phyloP scores from a whole-genome alignment of 2,797 vertebrate species.

The Lutjanus argentimaculatus region DNA sequence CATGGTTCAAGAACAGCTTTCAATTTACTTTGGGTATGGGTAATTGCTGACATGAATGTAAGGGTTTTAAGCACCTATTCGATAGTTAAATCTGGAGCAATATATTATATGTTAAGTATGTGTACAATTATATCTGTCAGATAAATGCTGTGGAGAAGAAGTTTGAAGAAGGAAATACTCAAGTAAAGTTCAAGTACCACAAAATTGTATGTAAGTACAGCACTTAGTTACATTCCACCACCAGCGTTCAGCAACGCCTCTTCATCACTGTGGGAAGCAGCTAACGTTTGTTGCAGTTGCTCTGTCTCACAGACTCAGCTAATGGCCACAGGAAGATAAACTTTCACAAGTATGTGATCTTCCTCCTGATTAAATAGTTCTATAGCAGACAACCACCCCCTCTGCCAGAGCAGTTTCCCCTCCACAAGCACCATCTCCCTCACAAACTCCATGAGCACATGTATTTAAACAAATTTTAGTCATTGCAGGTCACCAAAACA shows the following conservation, averaged over 20 bases:
- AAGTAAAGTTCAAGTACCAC: background rate
- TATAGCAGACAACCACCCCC: constrained; percentile 43
- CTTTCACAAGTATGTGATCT: constrained; percentile 69
- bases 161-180: background rate
- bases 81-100: background rate
- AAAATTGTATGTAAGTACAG: background rate
- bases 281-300: constrained; percentile 33
- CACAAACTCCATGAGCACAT: constrained; percentile 43
- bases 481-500: constrained; percentile 57
- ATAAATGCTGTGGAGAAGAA: background rate
- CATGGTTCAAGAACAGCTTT: no score
- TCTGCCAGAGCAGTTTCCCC: constrained; percentile 46
- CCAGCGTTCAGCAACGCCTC: constrained; percentile 7
- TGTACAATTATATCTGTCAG: background rate
- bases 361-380: constrained; percentile 68
- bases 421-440: constrained; percentile 50
- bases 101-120: background rate
- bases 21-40: no score
- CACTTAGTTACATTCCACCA: background rate
- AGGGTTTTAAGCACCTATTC: background rate
- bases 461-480: constrained; percentile 45
- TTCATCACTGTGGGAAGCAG: constrained; percentile 49
- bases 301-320: constrained; percentile 51
- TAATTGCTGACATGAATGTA: no score
- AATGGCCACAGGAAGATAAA: constrained; percentile 69